phyloP scores from a whole-genome alignment of 1,140 invertebrate genomes.

The Papilio polyxenes region DNA sequence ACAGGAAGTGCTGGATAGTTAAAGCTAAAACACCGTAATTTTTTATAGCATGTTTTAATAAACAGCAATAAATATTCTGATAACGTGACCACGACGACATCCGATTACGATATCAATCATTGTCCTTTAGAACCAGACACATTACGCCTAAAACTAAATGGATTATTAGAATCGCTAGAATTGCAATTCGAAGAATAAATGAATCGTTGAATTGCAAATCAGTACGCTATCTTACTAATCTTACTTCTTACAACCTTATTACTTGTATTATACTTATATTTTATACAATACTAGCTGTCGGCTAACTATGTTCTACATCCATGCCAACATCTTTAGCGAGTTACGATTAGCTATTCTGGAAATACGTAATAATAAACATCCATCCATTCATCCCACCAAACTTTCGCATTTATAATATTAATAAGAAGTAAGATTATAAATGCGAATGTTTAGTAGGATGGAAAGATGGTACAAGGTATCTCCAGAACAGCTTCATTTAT shows the following conservation, averaged over 20 bases:
- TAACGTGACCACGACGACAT: neutral
- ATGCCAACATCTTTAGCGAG: no score
- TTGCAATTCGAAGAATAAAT: neutral
- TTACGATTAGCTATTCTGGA: no score
- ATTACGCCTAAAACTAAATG: neutral
- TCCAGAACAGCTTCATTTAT: no score
- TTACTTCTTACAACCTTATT: no score
- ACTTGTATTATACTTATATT: no score
- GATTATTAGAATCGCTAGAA: neutral
- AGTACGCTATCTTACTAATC: neutral
- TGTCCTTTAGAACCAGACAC: neutral
- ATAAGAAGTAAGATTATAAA: no score
- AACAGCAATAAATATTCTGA: conserved; percentile 4
- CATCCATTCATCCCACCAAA: no score
- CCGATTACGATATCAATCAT: neutral
- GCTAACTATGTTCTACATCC: no score
- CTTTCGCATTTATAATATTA: no score
- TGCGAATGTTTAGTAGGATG: no score
- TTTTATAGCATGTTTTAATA: neutral
- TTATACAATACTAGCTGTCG: neutral
- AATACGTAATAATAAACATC: no score
- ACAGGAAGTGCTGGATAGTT: neutral
- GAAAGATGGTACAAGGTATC: no score
- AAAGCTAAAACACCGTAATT: neutral
- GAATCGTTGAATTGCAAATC: neutral